Percentiles rank a stretch among this genome's conserved stretches.
Evolutionary conservation across 2,113 vertebrate genomes (phyloP).

Genomic region (Castor canadensis): DNA sequence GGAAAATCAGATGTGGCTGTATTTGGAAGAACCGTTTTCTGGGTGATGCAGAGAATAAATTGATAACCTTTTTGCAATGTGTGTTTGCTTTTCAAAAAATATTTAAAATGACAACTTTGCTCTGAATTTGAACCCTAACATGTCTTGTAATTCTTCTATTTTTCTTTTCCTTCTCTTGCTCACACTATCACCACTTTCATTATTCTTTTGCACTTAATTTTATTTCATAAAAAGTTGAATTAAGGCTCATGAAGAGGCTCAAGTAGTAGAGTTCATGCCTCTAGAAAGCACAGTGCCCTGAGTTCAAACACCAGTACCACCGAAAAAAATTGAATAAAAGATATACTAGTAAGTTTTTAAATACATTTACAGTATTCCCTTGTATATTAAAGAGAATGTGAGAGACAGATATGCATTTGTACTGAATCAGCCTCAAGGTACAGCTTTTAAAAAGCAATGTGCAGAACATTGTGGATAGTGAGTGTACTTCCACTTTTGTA

Average conservation of each 20-base stretch:
- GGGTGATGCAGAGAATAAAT: not conserved
- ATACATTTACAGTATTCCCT: not conserved
- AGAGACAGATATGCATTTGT: not conserved
- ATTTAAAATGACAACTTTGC: not conserved
- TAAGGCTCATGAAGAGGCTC: too few species aligned
- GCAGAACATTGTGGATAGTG: not conserved
- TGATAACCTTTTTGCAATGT: not conserved
- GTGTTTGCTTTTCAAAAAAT: slow-evolving; percentile 36
- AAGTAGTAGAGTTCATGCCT: too few species aligned
- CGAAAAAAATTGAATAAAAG: not conserved
- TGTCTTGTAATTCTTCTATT: not conserved
- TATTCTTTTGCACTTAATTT: slow-evolving; percentile 19
- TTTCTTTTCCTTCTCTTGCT: slow-evolving; percentile 20
- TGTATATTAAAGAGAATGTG: slow-evolving; percentile 20
- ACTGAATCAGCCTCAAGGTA: not conserved
- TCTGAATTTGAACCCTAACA: not conserved
- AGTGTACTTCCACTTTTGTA: not conserved
- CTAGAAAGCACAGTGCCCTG: too few species aligned
- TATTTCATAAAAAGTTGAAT: not conserved
- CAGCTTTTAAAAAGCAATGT: not conserved
- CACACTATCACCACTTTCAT: not conserved
- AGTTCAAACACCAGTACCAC: too few species aligned
- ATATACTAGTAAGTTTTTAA: slow-evolving; percentile 16
- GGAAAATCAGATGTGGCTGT: slow-evolving; percentile 23
- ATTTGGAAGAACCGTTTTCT: not conserved